These are phyloP conservation scores for Gobius niger DNA, from an alignment of 2,113 vertebrate species.

Conservation along the genomic window DNA sequence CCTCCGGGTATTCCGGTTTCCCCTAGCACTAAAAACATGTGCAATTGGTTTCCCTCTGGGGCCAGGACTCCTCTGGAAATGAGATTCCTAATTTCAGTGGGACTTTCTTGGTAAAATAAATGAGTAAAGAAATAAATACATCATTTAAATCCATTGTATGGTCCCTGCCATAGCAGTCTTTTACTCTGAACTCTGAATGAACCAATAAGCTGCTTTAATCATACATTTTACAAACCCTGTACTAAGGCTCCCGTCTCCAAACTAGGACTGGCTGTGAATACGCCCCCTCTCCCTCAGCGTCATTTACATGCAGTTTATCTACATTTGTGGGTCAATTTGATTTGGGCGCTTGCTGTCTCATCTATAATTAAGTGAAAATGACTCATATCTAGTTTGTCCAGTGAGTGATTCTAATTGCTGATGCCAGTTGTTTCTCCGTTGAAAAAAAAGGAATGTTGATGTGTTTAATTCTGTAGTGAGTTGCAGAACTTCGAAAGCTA, in stretches of 20 bases:
- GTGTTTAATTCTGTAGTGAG: slow-evolving; percentile 59
- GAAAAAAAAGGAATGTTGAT: slow-evolving; percentile 48
- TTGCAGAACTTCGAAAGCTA: slow-evolving; percentile 50
- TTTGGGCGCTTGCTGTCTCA: slow-evolving; percentile 4
- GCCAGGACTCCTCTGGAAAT: too few relatives aligned
- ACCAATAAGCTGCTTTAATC: background rate
- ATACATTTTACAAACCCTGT: background rate
- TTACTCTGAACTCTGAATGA: background rate
- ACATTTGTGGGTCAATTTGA: background rate
- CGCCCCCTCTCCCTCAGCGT: background rate
- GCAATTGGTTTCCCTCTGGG: too few relatives aligned
- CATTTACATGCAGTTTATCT: background rate
- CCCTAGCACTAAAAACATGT: too few relatives aligned
- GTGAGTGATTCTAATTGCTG: slow-evolving; percentile 53
- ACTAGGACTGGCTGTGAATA: background rate
- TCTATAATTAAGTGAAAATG: slow-evolving; percentile 54
- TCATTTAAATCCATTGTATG: too few relatives aligned
- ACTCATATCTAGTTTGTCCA: slow-evolving; percentile 50
- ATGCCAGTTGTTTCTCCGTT: slow-evolving; percentile 42
- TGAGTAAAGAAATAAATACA: too few relatives aligned
- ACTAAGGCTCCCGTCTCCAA: background rate
- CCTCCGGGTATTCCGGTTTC: too few relatives aligned
- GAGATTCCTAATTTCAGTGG: too few relatives aligned
- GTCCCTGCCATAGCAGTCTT: too few relatives aligned
- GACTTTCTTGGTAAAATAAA: too few relatives aligned